Evolutionary conservation across 1,140 invertebrate genomes (phyloP).

Genomic region (Latrodectus geometricus): DNA sequence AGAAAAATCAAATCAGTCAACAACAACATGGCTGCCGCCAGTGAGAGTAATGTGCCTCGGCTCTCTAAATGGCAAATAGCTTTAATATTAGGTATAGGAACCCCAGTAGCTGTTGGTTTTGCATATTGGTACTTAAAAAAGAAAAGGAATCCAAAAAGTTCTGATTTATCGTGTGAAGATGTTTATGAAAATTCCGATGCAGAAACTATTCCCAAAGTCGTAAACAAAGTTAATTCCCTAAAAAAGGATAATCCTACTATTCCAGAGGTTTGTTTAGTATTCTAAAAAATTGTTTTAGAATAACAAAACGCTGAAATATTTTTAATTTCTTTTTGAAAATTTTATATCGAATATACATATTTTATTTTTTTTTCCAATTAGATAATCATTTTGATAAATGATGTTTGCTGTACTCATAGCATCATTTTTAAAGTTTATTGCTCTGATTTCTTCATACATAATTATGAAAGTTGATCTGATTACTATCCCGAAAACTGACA

Average conservation of each 20-base stretch:
- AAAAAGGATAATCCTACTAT: conserved; percentile 32
- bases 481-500: too few species aligned
- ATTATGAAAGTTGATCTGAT: too few species aligned
- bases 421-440: neutral
- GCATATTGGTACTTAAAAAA: conserved; percentile 49
- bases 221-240: neutral
- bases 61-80: conserved; percentile 59
- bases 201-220: neutral
- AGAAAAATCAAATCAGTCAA: conserved; percentile 8
- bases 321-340: too few species aligned
- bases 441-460: neutral
- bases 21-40: conserved; percentile 53
- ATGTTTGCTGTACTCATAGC: neutral
- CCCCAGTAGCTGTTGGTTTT: conserved; percentile 15
- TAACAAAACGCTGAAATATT: too few species aligned
- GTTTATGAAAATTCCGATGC: conserved; percentile 27
- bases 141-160: conserved; percentile 19
- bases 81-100: conserved; percentile 45
- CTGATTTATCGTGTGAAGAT: conserved; percentile 26
- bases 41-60: conserved; percentile 49
- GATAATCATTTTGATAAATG: neutral
- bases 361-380: neutral
- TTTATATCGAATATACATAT: too few species aligned
- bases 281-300: too few species aligned
- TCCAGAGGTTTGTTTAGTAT: conserved; percentile 30